Conservation (phyloP, 2,113 vertebrate genomes). For the Capra hircus region DNA sequence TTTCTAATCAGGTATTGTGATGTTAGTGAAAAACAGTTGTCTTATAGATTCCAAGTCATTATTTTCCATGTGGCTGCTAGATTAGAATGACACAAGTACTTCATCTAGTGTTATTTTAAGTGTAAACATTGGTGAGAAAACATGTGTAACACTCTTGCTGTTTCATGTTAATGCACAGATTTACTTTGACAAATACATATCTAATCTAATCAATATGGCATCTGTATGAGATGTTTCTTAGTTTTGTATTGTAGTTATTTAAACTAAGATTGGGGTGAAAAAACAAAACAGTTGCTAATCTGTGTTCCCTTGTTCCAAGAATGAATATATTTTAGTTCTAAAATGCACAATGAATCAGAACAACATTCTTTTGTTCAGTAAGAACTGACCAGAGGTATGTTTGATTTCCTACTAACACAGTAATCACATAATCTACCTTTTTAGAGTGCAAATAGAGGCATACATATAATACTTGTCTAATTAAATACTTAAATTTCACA, state of each 20-base stretch:
- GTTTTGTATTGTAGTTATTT: neutral
- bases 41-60: neutral
- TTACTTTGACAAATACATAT: neutral
- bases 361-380: neutral
- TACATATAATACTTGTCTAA: neutral
- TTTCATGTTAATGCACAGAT: neutral
- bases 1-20: neutral
- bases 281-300: neutral
- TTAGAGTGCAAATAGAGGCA: neutral
- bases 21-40: neutral
- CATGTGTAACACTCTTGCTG: neutral
- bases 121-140: neutral
- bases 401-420: neutral
- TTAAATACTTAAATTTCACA: neutral
- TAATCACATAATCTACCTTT: neutral
- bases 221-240: neutral
- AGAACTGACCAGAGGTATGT: neutral
- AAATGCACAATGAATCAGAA: neutral
- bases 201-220: neutral
- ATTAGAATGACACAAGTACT: neutral
- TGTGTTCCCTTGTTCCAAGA: neutral
- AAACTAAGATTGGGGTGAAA: neutral
- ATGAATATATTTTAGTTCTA: slow-evolving; percentile 2
- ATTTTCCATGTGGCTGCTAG: neutral
- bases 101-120: neutral